Evolutionary conservation across 1,140 invertebrate genomes (phyloP).

Genomic region (Meloidogyne hapla): DNA sequence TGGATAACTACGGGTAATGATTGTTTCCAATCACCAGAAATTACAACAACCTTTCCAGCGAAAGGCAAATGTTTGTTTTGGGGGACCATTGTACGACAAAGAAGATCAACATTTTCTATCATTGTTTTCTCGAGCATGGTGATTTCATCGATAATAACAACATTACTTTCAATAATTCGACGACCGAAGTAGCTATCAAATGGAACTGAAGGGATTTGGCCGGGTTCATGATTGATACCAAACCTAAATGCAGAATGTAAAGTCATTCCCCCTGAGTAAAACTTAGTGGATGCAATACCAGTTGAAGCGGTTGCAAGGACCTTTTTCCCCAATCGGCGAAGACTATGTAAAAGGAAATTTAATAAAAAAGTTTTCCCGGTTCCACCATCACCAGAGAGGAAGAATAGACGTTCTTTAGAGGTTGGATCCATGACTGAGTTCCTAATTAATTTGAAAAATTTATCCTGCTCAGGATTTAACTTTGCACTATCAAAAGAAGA

Average conservation of each 20-base stretch:
- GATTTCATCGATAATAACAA: slow-evolving; percentile 4
- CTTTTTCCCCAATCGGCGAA: background rate
- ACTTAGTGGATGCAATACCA: background rate
- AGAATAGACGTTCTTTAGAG: background rate
- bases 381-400: background rate
- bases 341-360: background rate
- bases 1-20: no score
- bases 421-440: background rate
- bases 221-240: background rate
- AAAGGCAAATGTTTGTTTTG: background rate
- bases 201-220: background rate
- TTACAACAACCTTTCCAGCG: background rate
- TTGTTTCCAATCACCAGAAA: no score
- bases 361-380: slow-evolving; percentile 8
- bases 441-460: background rate
- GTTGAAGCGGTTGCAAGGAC: background rate
- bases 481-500: background rate
- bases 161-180: background rate
- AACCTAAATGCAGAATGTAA: slow-evolving; percentile 10
- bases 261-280: background rate
- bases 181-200: slow-evolving; percentile 8
- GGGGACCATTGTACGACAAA: background rate
- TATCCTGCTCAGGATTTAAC: background rate
- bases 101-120: background rate
- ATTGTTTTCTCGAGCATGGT: background rate